Percentiles rank a stretch among this genome's conserved stretches.
phyloP scores from a whole-genome alignment of 2,113 vertebrate genomes.

The Tretioscincus oriximinensis region DNA sequence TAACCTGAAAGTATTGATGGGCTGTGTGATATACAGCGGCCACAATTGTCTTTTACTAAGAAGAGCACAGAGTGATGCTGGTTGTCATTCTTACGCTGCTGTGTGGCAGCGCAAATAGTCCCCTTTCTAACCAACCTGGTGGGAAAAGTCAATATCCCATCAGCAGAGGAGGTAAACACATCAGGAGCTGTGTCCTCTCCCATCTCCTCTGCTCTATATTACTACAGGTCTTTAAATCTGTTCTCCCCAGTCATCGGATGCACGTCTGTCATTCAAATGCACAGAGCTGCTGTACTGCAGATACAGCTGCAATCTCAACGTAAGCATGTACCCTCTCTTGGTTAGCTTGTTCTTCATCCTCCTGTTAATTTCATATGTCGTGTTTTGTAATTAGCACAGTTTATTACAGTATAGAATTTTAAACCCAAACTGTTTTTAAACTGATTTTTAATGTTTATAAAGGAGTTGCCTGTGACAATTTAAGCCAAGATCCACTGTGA shows the following conservation, averaged over 20 bases:
- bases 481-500: neutral
- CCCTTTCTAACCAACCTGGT: slow-evolving; percentile 84
- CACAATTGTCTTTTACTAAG: slow-evolving; percentile 74
- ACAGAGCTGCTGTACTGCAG: slow-evolving; percentile 48
- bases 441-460: slow-evolving; percentile 54
- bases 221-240: slow-evolving; percentile 72
- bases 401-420: slow-evolving; percentile 1
- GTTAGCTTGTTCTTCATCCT: slow-evolving; percentile 63
- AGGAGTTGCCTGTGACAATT: slow-evolving; percentile 25
- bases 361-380: slow-evolving; percentile 55
- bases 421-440: slow-evolving; percentile 40
- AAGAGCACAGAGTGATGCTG: slow-evolving; percentile 70
- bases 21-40: slow-evolving; percentile 65
- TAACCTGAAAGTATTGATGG: slow-evolving; percentile 69
- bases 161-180: slow-evolving; percentile 84
- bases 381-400: neutral
- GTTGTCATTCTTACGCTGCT: slow-evolving; percentile 80
- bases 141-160: slow-evolving; percentile 89
- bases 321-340: slow-evolving; percentile 45
- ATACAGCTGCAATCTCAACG: slow-evolving; percentile 45
- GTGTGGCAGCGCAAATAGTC: slow-evolving; percentile 82
- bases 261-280: slow-evolving; percentile 75
- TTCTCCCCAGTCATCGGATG: slow-evolving; percentile 72
- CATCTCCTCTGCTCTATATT: slow-evolving; percentile 74
- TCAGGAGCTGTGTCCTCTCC: slow-evolving; percentile 80